Percentiles rank a stretch among this genome's conserved stretches.
Evolutionary conservation across 2,888 invertebrate species (phyloP).

Genomic region (Asteroscopus sphinx): DNA sequence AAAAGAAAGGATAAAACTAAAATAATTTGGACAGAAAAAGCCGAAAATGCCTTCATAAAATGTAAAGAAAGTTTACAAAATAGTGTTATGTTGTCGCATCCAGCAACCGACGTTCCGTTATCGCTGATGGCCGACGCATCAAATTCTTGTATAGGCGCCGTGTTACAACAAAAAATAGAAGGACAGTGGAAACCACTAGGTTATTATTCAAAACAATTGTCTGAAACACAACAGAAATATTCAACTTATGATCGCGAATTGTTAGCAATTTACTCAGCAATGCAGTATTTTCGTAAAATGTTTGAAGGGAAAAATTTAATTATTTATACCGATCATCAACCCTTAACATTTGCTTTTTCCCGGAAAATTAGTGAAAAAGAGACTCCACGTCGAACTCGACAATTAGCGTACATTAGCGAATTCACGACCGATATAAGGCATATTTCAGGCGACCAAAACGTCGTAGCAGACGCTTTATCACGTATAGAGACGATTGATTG

Average conservation of each 20-base stretch:
- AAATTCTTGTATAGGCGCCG: slow-evolving; percentile 11
- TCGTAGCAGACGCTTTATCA: slow-evolving; percentile 5
- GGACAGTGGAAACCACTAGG: slow-evolving; percentile 6
- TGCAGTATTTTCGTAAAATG: slow-evolving; percentile 1
- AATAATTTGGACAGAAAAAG: slow-evolving; percentile 10
- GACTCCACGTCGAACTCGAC: not conserved
- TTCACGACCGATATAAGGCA: too few species aligned
- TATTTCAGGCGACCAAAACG: not conserved
- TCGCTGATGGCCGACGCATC: slow-evolving; percentile 26
- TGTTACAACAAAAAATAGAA: slow-evolving; percentile 2
- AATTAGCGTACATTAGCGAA: slow-evolving; percentile 6
- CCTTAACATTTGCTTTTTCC: not conserved
- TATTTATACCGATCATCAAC: slow-evolving; percentile 5
- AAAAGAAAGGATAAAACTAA: slow-evolving; percentile 21
- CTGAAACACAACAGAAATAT: slow-evolving; percentile 1
- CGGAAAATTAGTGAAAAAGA: not conserved
- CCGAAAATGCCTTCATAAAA: slow-evolving; percentile 14
- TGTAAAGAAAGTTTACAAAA: slow-evolving; percentile 13
- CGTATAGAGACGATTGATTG: slow-evolving; percentile 3
- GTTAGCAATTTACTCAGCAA: not conserved
- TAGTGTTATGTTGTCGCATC: slow-evolving; percentile 12
- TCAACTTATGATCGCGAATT: slow-evolving; percentile 10
- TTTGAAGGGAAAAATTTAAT: not conserved
- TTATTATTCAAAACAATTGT: slow-evolving; percentile 9
- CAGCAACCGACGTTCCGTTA: slow-evolving; percentile 3